phyloP scores from a whole-genome alignment of 2,113 vertebrate species.

The Clinocottus analis region DNA sequence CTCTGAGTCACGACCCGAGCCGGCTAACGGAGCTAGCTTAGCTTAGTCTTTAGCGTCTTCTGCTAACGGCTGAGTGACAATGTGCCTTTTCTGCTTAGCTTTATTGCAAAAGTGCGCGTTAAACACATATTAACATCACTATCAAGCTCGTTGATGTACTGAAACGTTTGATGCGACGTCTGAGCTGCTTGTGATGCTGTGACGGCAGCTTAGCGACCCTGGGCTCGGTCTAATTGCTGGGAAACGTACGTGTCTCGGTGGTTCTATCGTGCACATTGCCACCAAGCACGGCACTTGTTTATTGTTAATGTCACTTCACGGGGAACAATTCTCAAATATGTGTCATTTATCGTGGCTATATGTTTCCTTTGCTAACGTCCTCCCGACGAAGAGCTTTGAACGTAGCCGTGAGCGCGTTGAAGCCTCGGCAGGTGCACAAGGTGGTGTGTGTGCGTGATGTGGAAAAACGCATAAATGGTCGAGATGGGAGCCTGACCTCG shows the following conservation, averaged over 20 bases:
- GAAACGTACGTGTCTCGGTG: constrained; percentile 7
- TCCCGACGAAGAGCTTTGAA: background rate
- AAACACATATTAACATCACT: too few species aligned
- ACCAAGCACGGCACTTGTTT: background rate
- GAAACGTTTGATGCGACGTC: background rate
- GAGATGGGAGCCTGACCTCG: background rate
- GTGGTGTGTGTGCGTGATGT: constrained; percentile 14
- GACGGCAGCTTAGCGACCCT: constrained; percentile 34
- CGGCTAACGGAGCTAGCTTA: constrained; percentile 74
- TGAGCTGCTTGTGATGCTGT: background rate
- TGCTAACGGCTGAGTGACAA: constrained; percentile 46
- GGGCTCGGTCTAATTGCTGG: constrained; percentile 81
- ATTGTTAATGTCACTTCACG: too few species aligned
- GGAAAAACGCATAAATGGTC: background rate
- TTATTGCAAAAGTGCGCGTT: accelerated
- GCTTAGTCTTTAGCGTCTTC: constrained; percentile 45
- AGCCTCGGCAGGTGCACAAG: background rate
- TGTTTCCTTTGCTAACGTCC: background rate
- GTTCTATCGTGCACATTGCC: background rate
- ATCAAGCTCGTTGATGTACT: accelerated
- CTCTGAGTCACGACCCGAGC: constrained; percentile 64
- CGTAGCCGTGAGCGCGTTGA: background rate
- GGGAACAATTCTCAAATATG: too few species aligned
- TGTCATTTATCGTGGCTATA: background rate
- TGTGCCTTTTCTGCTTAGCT: background rate